These are phyloP conservation scores for Dunckerocampus dactyliophorus DNA, from an alignment of 2,113 vertebrate species.

Conservation along the genomic window DNA sequence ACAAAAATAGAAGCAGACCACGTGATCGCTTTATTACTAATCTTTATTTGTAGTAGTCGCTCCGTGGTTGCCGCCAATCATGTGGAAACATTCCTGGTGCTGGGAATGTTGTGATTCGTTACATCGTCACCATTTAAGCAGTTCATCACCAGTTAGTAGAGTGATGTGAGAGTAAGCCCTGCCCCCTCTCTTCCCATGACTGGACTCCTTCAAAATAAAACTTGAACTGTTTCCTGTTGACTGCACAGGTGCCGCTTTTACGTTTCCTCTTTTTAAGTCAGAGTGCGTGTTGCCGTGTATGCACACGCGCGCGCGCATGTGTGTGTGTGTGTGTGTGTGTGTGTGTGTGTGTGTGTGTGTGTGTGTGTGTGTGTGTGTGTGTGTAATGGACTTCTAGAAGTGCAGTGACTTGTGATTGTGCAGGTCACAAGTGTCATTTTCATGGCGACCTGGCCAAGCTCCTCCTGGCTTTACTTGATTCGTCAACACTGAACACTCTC, in stretches of 20 bases:
- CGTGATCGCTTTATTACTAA: no score
- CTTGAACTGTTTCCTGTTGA: slow-evolving; percentile 2
- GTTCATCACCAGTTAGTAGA: neutral
- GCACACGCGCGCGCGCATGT: neutral
- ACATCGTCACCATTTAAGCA: neutral
- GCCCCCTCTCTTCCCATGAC: neutral
- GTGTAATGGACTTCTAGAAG: neutral
- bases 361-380: slow-evolving; percentile 1
- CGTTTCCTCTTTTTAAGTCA: neutral
- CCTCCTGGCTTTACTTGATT: slow-evolving; percentile 63
- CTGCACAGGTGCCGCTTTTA: neutral
- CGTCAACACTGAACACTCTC: slow-evolving; percentile 32
- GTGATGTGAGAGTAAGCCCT: neutral
- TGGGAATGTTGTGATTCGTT: neutral
- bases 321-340: neutral
- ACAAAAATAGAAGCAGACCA: neutral
- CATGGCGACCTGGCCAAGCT: slow-evolving; percentile 35
- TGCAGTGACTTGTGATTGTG: neutral
- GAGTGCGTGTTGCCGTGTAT: neutral
- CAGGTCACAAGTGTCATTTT: neutral
- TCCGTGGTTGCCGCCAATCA: no score
- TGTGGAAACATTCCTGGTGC: neutral
- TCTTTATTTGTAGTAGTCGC: neutral
- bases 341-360: slow-evolving; percentile 2
- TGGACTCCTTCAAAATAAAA: slow-evolving; percentile 2